These are phyloP conservation scores for Parochlus steinenii DNA, from an alignment of 2,888 invertebrate genomes.

Conservation along the genomic window DNA sequence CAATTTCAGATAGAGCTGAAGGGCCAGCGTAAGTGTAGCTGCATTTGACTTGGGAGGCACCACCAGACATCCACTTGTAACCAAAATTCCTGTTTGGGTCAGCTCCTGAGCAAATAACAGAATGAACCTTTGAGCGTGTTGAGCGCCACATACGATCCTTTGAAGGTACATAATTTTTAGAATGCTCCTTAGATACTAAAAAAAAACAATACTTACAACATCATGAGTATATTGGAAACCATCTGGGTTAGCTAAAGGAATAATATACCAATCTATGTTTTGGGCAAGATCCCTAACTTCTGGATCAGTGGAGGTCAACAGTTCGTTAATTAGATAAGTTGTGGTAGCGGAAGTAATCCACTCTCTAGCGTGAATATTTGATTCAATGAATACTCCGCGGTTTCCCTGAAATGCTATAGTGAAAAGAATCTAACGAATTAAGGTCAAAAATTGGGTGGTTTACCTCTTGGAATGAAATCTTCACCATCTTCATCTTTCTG, in stretches of 20 bases:
- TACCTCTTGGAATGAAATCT: slow-evolving; percentile 24
- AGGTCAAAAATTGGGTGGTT: slow-evolving; percentile 20
- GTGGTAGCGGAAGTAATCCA: slow-evolving; percentile 58
- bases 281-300: slow-evolving; percentile 40
- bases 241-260: slow-evolving; percentile 58
- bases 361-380: slow-evolving; percentile 48
- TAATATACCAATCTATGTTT: slow-evolving; percentile 54
- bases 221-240: slow-evolving; percentile 49
- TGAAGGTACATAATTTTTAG: slow-evolving; percentile 38
- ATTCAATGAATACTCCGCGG: slow-evolving; percentile 44
- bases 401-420: slow-evolving; percentile 25
- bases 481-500: slow-evolving; percentile 39
- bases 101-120: slow-evolving; percentile 18
- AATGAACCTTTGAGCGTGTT: not conserved
- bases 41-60: slow-evolving; percentile 30
- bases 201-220: not conserved
- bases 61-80: slow-evolving; percentile 25
- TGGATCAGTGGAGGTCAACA: slow-evolving; percentile 42
- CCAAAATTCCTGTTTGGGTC: slow-evolving; percentile 29
- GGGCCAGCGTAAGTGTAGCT: slow-evolving; percentile 34
- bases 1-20: slow-evolving; percentile 38
- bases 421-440: not conserved
- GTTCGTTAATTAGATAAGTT: slow-evolving; percentile 50
- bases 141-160: slow-evolving; percentile 12
- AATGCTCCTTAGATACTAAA: not conserved